Conservation (phyloP, 1,140 invertebrate species). For the Drosophila saltans region DNA sequence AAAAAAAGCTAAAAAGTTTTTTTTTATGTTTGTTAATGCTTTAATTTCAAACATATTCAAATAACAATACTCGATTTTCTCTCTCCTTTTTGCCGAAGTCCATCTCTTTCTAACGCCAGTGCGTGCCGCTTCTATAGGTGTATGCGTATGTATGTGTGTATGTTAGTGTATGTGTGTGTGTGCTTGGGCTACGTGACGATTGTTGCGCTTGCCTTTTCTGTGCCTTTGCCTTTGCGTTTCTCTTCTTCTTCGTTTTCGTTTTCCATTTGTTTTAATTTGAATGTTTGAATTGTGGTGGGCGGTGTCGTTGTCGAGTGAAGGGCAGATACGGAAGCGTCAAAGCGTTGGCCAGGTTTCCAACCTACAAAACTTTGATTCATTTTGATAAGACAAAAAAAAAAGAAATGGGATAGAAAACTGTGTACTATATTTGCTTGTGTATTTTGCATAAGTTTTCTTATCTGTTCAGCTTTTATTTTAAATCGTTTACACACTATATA, state of each 20-base stretch:
- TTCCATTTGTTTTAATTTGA: constrained; percentile 36
- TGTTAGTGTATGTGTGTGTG: constrained; percentile 27
- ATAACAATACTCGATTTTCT: not conserved
- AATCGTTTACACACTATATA: constrained; percentile 26
- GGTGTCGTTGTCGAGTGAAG: constrained; percentile 53
- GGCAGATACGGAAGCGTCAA: constrained; percentile 43
- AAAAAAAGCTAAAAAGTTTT: not conserved
- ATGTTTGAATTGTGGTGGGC: constrained; percentile 4
- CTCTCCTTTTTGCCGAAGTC: constrained; percentile 18
- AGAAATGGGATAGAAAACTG: no score
- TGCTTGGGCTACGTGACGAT: constrained; percentile 71
- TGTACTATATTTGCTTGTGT: constrained; percentile 8
- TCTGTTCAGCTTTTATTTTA: constrained; percentile 9
- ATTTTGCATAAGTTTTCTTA: constrained; percentile 24
- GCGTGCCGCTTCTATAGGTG: constrained; percentile 22
- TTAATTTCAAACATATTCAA: constrained; percentile 10
- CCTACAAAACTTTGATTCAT: constrained; percentile 18
- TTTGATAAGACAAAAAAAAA: constrained; percentile 21
- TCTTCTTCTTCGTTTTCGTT: constrained; percentile 41
- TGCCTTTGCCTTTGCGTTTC: constrained; percentile 36
- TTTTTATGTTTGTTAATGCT: constrained; percentile 16
- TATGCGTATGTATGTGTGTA: constrained; percentile 24
- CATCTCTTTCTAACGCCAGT: constrained; percentile 35
- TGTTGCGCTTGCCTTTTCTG: constrained; percentile 71
- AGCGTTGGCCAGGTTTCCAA: constrained; percentile 17